These are phyloP conservation scores for Hypolimnas misippus DNA, from an alignment of 2,888 invertebrate species.

Conservation along the genomic window DNA sequence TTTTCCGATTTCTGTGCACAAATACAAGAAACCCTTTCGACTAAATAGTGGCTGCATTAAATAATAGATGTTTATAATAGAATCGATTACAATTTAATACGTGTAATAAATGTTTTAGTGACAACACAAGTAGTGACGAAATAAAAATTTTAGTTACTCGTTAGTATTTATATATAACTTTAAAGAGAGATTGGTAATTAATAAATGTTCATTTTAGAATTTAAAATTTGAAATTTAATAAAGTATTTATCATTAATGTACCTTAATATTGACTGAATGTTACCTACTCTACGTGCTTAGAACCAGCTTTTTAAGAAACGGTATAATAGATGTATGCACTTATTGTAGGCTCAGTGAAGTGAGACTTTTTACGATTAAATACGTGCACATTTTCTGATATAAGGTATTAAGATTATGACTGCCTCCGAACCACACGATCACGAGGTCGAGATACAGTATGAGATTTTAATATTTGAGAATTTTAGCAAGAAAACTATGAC, in stretches of 20 bases:
- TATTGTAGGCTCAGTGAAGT: constrained; percentile 14
- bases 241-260: constrained; percentile 31
- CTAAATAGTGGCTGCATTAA: constrained; percentile 16
- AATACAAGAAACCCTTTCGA: background rate
- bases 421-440: background rate
- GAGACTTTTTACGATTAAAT: constrained; percentile 28
- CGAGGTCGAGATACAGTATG: background rate
- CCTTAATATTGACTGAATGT: constrained; percentile 48
- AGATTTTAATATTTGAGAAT: background rate
- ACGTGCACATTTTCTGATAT: constrained; percentile 29
- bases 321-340: constrained; percentile 31
- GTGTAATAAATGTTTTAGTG: constrained; percentile 17
- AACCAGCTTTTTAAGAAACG: constrained; percentile 39
- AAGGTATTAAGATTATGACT: constrained; percentile 3
- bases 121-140: constrained; percentile 12
- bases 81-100: constrained; percentile 17
- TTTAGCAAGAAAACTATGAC: background rate
- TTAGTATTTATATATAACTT: constrained; percentile 24
- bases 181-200: constrained; percentile 18
- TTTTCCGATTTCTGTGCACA: constrained; percentile 13
- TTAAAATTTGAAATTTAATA: constrained; percentile 16
- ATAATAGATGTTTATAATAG: constrained; percentile 18
- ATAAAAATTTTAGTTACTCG: constrained; percentile 14
- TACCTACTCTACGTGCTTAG: constrained; percentile 41
- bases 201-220: constrained; percentile 17